Base-by-base conservation (phyloP, 2,888 invertebrate genomes). In the Muschampia plurimacula region DNA sequence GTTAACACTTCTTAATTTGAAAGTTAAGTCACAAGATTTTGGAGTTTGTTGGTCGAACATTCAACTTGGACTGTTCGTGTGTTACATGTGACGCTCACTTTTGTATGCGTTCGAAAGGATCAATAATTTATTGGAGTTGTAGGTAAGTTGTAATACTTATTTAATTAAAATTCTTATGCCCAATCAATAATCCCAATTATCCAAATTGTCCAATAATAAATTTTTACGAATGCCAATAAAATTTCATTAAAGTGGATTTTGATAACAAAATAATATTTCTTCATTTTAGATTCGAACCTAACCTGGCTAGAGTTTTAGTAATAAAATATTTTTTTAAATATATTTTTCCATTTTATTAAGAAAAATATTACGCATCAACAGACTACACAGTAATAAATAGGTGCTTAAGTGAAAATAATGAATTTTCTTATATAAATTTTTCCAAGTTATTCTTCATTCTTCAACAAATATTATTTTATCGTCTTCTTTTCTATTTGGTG, bases 61-160 rank as follows among this genome's bases (percentile, higher is more conserved):
- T 82, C 81, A 81, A 79, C 76, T 74, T 75, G 79, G 82, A 93
- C 91, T 94, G 93, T 83, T 86, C 83, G 80, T 81, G 81, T 80
- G 82, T 80, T 75, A 80, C 81, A 80, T 75, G 75, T 80, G 80
- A 83, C 92, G 81, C 82, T 87, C 89, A 85, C 90, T 93, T 94
- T 92, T 93, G 93, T 93, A 93, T 88, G 83, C 77, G 77, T 84
- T 88, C 77, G 91, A 90, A 93, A 91, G 91, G 92, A 88, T 91
- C 87, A 89, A 89, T 15, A 88, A 89, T 88, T 86, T 88, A 83
- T 84, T 86, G 85, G 86, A 87, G 46, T 32, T 65, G 65, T 52
- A 22, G 1, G 22, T 22, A 22, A 22, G 22, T 22, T 22, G 22
- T 22, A 2, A 2, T 15, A 15, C n/a, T 41, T 10, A 32, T 12